Percentiles rank a stretch among this genome's conserved stretches.
Conservation (phyloP, 2,113 vertebrate species). For the Dryoscopus gambensis region DNA sequence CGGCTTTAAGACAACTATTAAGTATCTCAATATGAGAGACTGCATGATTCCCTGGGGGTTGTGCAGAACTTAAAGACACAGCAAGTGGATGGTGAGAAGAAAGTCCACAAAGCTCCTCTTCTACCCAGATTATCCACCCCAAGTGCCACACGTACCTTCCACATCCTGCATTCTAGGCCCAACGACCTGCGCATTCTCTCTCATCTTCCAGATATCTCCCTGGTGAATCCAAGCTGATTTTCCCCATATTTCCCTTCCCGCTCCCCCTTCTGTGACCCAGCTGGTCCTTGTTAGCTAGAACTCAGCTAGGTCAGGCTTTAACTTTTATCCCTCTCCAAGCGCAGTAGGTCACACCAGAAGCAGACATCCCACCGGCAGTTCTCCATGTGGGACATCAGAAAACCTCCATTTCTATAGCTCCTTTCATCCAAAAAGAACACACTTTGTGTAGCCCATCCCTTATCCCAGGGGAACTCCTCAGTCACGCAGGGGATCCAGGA, state of each 20-base stretch:
- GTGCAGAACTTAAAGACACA: not conserved
- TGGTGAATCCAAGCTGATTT: not conserved
- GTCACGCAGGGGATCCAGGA: not conserved
- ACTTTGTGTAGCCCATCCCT: not conserved
- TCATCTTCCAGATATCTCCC: not conserved
- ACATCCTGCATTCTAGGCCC: not conserved
- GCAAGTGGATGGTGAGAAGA: not conserved
- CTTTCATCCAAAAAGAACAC: not conserved
- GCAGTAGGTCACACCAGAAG: not conserved
- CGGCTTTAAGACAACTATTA: not conserved
- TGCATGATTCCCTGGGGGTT: not conserved
- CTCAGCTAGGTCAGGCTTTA: not conserved
- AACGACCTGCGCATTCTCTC: not conserved
- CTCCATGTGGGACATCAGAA: not conserved
- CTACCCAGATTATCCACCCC: not conserved
- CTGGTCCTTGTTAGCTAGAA: not conserved
- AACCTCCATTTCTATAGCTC: not conserved
- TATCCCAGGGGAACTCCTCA: not conserved
- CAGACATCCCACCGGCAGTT: not conserved
- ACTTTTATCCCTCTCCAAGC: slow-evolving; percentile 24
- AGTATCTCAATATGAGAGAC: not conserved
- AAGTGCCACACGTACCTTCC: not conserved
- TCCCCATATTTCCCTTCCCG: not conserved
- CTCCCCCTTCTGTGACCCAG: not conserved
- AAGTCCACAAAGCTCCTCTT: not conserved